A percentile compares a stretch with the other conserved stretches of the same genome.
Conservation (phyloP, 2,797 vertebrate species). For the Lagorchestes hirsutus region DNA sequence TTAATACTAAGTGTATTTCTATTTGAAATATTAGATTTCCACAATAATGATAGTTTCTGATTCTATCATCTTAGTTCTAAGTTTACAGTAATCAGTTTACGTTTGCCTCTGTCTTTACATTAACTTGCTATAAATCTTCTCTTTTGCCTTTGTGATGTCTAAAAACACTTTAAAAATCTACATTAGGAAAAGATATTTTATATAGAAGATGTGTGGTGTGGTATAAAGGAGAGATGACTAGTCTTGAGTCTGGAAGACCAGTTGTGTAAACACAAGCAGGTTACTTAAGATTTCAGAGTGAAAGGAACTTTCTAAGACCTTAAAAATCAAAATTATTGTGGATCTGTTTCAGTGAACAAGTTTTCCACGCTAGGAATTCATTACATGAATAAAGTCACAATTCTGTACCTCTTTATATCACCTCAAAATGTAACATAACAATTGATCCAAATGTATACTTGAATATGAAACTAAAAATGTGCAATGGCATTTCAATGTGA, state of each 20-base stretch:
- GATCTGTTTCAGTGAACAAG: background rate
- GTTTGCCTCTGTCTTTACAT: background rate
- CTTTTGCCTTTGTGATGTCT: background rate
- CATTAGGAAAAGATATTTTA: background rate
- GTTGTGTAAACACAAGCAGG: background rate
- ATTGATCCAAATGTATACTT: background rate
- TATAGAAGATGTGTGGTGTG: background rate
- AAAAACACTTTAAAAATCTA: background rate
- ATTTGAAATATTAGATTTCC: background rate
- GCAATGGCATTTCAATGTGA: background rate
- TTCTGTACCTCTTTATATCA: background rate
- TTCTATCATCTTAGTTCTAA: background rate
- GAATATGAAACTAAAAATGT: background rate
- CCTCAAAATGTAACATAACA: background rate
- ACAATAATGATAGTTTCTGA: background rate
- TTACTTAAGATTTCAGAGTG: background rate
- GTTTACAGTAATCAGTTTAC: background rate
- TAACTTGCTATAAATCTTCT: background rate
- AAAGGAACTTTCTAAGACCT: background rate
- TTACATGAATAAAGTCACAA: background rate
- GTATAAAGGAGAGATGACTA: background rate
- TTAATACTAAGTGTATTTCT: background rate
- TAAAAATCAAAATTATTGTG: background rate
- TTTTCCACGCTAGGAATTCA: background rate
- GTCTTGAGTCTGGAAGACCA: background rate